A percentile compares a stretch with the other conserved stretches of the same genome.
Evolutionary conservation across 2,888 invertebrate genomes (phyloP).

Genomic region (Thymelicus sylvestris): DNA sequence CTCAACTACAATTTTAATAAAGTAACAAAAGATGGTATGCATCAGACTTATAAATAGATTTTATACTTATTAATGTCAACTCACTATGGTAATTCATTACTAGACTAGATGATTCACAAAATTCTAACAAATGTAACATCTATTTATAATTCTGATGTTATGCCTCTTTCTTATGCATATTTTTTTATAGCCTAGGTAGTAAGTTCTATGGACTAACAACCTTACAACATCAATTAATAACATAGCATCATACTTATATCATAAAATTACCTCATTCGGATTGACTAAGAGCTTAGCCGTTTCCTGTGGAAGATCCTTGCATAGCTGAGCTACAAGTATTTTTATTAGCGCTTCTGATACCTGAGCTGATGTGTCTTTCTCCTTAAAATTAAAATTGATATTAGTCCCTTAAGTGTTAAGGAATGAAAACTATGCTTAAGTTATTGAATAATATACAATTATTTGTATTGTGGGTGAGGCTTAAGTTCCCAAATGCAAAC

Average conservation of each 20-base stretch:
- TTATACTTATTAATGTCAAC: too few species aligned
- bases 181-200: slow-evolving; percentile 1
- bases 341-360: slow-evolving; percentile 88
- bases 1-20: too few species aligned
- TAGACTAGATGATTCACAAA: neutral
- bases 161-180: neutral
- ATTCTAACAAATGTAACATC: neutral
- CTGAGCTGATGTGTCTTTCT: slow-evolving; percentile 76
- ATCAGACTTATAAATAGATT: too few species aligned
- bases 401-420: neutral
- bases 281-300: slow-evolving; percentile 84
- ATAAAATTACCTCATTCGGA: slow-evolving; percentile 86
- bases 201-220: neutral
- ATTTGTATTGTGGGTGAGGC: too few species aligned
- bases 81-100: too few species aligned
- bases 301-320: slow-evolving; percentile 79
- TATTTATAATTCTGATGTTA: neutral
- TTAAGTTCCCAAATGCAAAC: too few species aligned
- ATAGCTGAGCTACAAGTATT: slow-evolving; percentile 86
- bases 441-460: too few species aligned
- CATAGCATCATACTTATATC: slow-evolving; percentile 17
- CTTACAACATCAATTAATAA: slow-evolving; percentile 12
- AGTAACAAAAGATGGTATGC: too few species aligned
- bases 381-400: slow-evolving; percentile 63
- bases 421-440: too few species aligned